A percentile compares a stretch with the other conserved stretches of the same genome.
phyloP scores from a whole-genome alignment of 2,888 invertebrate species.

The Lathronympha strigana region DNA sequence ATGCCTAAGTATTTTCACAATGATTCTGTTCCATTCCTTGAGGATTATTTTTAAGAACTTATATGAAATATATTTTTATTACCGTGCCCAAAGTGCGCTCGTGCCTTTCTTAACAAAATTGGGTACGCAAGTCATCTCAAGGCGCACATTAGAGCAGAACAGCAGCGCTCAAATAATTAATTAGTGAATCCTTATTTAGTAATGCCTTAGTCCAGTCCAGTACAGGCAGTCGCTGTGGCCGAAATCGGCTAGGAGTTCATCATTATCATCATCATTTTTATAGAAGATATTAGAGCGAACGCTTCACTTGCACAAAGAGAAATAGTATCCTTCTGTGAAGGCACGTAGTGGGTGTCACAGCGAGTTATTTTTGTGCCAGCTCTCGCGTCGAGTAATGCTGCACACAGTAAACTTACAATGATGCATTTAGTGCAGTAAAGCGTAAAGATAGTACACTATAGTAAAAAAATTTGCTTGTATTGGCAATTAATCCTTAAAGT shows the following conservation, averaged over 20 bases:
- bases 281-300: neutral
- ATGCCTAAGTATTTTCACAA: neutral
- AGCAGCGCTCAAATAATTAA: too few relatives aligned
- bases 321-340: constrained; percentile 3
- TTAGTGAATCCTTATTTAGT: too few relatives aligned
- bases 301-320: neutral
- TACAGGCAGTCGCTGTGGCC: too few relatives aligned
- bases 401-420: constrained; percentile 13
- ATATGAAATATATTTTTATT: neutral
- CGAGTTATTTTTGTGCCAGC: constrained; percentile 16
- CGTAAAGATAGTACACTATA: neutral
- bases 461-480: neutral
- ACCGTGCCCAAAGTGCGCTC: too few relatives aligned
- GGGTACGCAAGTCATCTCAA: too few relatives aligned
- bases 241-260: too few relatives aligned
- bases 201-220: too few relatives aligned
- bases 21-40: constrained; percentile 1
- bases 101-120: too few relatives aligned
- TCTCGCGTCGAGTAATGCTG: neutral
- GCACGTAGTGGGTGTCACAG: constrained; percentile 8
- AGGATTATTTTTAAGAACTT: neutral
- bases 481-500: neutral
- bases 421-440: constrained; percentile 10
- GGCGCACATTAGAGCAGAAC: too few relatives aligned
- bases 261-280: neutral